Base-by-base conservation (phyloP, 2,113 vertebrate species). In the Eubucco bourcierii region DNA sequence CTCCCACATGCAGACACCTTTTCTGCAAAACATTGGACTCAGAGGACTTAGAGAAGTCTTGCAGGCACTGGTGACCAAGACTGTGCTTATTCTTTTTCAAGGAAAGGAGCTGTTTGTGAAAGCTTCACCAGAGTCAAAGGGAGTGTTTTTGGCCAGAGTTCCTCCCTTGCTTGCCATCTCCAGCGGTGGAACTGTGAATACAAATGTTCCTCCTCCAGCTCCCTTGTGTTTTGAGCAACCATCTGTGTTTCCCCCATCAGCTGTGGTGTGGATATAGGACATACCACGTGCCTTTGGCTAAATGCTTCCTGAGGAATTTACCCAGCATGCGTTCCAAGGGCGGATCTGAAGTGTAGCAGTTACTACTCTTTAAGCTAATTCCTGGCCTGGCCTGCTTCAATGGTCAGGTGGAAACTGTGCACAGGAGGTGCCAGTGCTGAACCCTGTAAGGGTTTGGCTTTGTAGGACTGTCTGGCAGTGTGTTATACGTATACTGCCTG, bases 251-350 rank as follows among this genome's bases (percentile, higher is more conserved):
- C 25, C 53, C 27, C 14, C 21, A 29, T 76, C 68, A 92, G n/a
- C 56, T 47, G 64, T 44, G n/a, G 19, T 74, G 15, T 53, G 71
- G 61, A 16, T 72, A 17, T n/a, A 59, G 82, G 61, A 65, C 53
- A 31, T 17, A 33, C 6, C 44, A 60, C 44, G 15, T 52, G n/a
- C 53, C 14, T 87, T 31, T 89, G 68, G 34, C n/a, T 89, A 39
- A 74, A 74, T 24, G 7, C 10, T 65, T 82, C 31, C 33, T 47
- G 37, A 67, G 37, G 46, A 41, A 41, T 63, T 85, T 56, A 52
- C 20, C 39, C 44, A 33, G 33, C 25, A 7, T 0, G 0, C 0
- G 0, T 27, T 87, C 60, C 50, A 41, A 37, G 33, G 9, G 1
- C 3, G 21, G 46, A 18, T 79, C 55, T 15, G 9, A 23, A 63